Evolutionary conservation across 2,888 invertebrate species (phyloP).

Genomic region (Notodonta ziczac): DNA sequence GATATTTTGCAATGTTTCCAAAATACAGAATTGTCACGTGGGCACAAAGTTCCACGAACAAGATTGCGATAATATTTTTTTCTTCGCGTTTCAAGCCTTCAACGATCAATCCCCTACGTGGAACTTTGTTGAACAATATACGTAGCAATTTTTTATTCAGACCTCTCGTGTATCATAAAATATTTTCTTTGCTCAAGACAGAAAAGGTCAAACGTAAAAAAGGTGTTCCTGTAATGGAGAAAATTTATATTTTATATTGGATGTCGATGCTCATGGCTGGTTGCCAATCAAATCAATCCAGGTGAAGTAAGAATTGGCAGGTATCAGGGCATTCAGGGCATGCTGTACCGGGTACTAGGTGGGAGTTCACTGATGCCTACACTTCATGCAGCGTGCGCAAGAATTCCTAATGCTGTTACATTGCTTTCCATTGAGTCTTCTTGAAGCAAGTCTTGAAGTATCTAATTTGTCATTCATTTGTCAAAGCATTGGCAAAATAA

Average conservation of each 20-base stretch:
- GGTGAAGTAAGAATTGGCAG: slow-evolving; percentile 30
- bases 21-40: slow-evolving; percentile 27
- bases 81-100: slow-evolving; percentile 8
- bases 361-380: slow-evolving; percentile 18
- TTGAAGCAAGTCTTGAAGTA: too few species aligned
- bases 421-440: slow-evolving; percentile 62
- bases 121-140: slow-evolving; percentile 31
- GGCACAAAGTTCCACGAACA: slow-evolving; percentile 31
- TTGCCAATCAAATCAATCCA: slow-evolving; percentile 28
- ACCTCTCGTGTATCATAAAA: slow-evolving; percentile 17
- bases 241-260: slow-evolving; percentile 20
- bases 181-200: slow-evolving; percentile 17
- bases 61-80: slow-evolving; percentile 13
- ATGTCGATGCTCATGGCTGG: slow-evolving; percentile 20
- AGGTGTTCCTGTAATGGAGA: slow-evolving; percentile 31
- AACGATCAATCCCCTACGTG: slow-evolving; percentile 20
- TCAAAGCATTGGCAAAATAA: too few species aligned
- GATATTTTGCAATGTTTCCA: slow-evolving; percentile 29
- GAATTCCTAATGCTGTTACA: slow-evolving; percentile 44
- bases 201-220: slow-evolving; percentile 18
- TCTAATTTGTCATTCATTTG: too few species aligned
- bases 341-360: slow-evolving; percentile 34
- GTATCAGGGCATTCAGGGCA: slow-evolving; percentile 22
- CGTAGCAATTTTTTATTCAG: slow-evolving; percentile 13
- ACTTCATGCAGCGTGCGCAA: slow-evolving; percentile 70